Conservation (phyloP, 2,113 vertebrate species). For the Oenanthe melanoleuca region DNA sequence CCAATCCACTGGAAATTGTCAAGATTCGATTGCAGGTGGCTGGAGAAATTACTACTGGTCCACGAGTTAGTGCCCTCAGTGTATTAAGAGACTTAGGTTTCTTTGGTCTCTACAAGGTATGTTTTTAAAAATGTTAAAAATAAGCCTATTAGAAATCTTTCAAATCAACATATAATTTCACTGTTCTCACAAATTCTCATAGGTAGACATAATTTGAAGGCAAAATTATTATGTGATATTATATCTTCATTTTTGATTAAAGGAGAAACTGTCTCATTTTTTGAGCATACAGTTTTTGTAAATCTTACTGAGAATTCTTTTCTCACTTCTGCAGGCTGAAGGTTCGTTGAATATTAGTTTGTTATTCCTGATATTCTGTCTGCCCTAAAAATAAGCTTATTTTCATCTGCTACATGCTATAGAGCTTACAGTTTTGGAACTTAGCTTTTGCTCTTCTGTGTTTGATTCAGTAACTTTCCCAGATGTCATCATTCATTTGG, state of each 20-base stretch:
- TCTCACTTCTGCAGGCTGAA: background rate
- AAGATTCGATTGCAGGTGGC: constrained; percentile 90
- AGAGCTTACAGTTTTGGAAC: background rate
- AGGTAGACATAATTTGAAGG: background rate
- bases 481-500: background rate
- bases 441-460: background rate
- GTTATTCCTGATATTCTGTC: background rate
- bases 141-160: background rate
- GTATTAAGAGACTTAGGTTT: constrained; percentile 93
- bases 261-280: background rate
- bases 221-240: background rate
- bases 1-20: constrained; percentile 95
- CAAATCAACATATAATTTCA: background rate
- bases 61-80: constrained; percentile 90
- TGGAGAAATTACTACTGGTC: constrained; percentile 94
- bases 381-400: background rate
- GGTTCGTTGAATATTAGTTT: background rate
- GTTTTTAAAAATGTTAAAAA: background rate
- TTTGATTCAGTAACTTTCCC: background rate
- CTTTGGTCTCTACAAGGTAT: constrained; percentile 97
- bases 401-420: background rate
- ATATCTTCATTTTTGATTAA: background rate
- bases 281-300: background rate
- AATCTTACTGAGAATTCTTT: background rate
- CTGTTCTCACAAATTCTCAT: background rate